Evolutionary conservation across 92 coral and sea anemone genomes (phyloP), one percentile per base, ranked within the genome.

Genomic region (Siderastrea siderea): DNA sequence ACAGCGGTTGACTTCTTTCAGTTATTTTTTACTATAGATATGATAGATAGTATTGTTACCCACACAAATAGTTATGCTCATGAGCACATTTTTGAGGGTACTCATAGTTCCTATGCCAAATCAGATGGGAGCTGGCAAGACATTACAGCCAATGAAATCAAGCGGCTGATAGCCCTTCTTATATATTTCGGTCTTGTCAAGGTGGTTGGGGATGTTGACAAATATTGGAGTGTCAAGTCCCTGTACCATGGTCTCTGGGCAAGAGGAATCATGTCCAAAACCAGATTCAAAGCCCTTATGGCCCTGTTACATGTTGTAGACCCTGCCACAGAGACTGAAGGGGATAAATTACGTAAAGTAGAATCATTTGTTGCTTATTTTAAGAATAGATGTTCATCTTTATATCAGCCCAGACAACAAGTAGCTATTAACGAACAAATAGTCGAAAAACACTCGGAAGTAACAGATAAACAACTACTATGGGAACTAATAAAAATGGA

Each of bases 231-330:
- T 54, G 68, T 69, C 6, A 70, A 80, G 51, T 9, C 86, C n/a
- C 74, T 80, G 13, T 87, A 87, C 50, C 81, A 80, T 50, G 86
- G 91, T 70, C 75, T 86, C 7, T 79, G 90, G 90, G 85, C 86
- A 6, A 78, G 85, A 70, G 6, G 14, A 15, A 65, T 79, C 15
- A 26, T 86, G 14, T 62, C 84, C 50, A 17, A 67, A 1, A 50
- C 4, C 38, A 55, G 90, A 47, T 87, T 16, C n/a, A 77, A 66
- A 58, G 85, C 79, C 44, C 71, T 86, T 1, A 86, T 86, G 90
- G 84, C 70, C 3, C 47, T 69, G 53, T 13, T 86, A 68, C 90
- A 86, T 86, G 86, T 86, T 53, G 85, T 86, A 14, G 90, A 86
- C 70, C 90, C 90, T 4, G 72, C 72, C 6, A 67, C 12, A 13